phyloP scores from a whole-genome alignment of 1,140 invertebrate genomes.

The Zaprionus vittiger region DNA sequence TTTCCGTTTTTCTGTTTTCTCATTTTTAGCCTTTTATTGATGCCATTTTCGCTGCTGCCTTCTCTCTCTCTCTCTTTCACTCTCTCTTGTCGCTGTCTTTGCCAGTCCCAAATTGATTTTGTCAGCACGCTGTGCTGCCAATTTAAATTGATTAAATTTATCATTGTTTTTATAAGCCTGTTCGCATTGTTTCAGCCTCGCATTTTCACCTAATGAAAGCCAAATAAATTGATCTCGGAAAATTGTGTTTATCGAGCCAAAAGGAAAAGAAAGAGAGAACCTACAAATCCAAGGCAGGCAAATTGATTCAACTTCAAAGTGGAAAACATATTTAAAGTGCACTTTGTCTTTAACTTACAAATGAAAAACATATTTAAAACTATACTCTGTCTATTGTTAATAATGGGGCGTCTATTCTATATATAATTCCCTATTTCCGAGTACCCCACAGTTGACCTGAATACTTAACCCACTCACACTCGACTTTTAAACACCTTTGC shows the following conservation, averaged over 20 bases:
- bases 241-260: neutral
- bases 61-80: no score
- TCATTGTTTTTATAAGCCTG: conserved; percentile 61
- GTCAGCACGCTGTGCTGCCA: conserved; percentile 39
- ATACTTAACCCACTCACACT: neutral
- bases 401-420: neutral
- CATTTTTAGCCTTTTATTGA: conserved; percentile 55
- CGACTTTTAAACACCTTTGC: conserved; percentile 12
- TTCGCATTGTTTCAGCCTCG: conserved; percentile 3
- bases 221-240: conserved; percentile 23
- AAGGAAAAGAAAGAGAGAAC: neutral
- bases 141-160: conserved; percentile 80
- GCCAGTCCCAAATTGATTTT: conserved; percentile 60
- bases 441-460: neutral
- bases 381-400: neutral
- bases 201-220: conserved; percentile 46
- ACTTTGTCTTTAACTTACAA: neutral
- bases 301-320: neutral
- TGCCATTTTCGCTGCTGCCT: conserved; percentile 35
- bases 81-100: conserved; percentile 20
- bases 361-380: neutral
- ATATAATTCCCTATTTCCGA: neutral
- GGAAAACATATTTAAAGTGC: neutral
- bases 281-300: neutral
- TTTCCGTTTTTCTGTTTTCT: conserved; percentile 40